Conservation (phyloP, 2,888 invertebrate species). For the Periphyllus acericola region DNA sequence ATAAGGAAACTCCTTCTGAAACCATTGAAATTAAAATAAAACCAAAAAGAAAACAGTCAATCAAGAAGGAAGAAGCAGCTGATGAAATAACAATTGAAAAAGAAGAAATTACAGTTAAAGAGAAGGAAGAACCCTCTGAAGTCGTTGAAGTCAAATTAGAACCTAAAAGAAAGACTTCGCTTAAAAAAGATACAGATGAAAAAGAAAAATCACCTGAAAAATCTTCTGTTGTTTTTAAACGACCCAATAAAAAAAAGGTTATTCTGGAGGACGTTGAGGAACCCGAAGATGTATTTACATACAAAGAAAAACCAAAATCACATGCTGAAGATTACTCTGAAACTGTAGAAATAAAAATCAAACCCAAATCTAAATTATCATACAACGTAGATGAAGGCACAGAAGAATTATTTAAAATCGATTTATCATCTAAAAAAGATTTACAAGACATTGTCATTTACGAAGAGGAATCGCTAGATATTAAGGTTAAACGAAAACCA, state of each 20-base stretch:
- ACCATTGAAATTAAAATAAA: too few species aligned
- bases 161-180: background rate
- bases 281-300: conserved; percentile 65
- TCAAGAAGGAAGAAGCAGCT: conserved; percentile 4
- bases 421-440: conserved; percentile 64
- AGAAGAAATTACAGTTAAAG: conserved; percentile 66
- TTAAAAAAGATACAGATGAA: conserved; percentile 50
- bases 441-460: conserved; percentile 68
- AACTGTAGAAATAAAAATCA: conserved; percentile 67
- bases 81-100: conserved; percentile 66
- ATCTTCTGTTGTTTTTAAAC: too few species aligned
- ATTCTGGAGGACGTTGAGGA: conserved; percentile 67
- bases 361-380: conserved; percentile 65
- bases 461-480: conserved; percentile 77
- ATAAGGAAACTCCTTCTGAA: too few species aligned
- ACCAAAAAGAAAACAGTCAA: too few species aligned
- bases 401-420: conserved; percentile 73
- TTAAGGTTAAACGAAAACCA: conserved; percentile 76
- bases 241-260: conserved; percentile 61
- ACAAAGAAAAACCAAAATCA: background rate
- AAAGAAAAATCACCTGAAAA: too few species aligned
- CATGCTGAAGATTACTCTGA: conserved; percentile 67
- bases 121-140: conserved; percentile 58
- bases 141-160: conserved; percentile 52
- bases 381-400: conserved; percentile 75